phyloP scores from a whole-genome alignment of 2,113 vertebrate species.

The Dicerorhinus sumatrensis region DNA sequence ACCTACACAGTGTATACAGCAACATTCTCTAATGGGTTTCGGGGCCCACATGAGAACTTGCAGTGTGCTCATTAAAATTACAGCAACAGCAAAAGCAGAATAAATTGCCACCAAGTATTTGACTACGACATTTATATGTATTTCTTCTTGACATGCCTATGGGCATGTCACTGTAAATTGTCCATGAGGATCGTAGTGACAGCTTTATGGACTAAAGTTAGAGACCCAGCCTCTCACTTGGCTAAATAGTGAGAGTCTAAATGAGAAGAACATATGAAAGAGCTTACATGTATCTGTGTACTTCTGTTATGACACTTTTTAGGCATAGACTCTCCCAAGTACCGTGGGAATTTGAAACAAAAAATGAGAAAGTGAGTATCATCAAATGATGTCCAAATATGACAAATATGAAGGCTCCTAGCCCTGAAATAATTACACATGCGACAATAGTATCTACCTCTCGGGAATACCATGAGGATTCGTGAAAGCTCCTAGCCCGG shows the following conservation, averaged over 20 bases:
- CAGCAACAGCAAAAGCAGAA: constrained; percentile 68
- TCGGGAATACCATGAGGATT: neutral
- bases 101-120: constrained; percentile 81
- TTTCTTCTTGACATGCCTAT: constrained; percentile 73
- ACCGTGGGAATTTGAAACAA: neutral
- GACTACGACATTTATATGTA: constrained; percentile 71
- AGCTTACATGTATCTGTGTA: neutral
- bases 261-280: constrained; percentile 20
- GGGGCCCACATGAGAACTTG: constrained; percentile 71
- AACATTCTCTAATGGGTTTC: constrained; percentile 56
- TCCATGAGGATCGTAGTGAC: constrained; percentile 50
- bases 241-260: constrained; percentile 62
- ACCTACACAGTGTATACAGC: constrained; percentile 56
- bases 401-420: neutral
- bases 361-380: neutral
- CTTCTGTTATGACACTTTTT: constrained; percentile 55
- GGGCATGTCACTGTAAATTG: constrained; percentile 75
- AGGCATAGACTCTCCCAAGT: neutral
- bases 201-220: constrained; percentile 73
- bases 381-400: neutral
- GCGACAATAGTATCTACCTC: neutral
- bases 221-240: constrained; percentile 36
- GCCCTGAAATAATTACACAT: neutral
- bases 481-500: neutral
- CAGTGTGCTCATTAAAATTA: constrained; percentile 80